phyloP scores from a whole-genome alignment of 2,888 invertebrate genomes.

The Spisula subtruncata region DNA sequence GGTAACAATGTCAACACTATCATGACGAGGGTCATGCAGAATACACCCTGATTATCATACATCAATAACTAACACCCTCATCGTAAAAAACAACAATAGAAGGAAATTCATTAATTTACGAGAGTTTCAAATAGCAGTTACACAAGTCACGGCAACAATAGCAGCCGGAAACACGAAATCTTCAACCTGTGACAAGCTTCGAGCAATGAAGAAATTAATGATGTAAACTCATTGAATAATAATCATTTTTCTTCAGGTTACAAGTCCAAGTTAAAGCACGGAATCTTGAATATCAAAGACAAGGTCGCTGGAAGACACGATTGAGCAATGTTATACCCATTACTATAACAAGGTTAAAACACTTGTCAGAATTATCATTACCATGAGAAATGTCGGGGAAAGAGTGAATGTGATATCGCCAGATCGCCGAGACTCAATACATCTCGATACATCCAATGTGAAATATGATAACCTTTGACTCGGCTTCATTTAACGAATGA shows the following conservation, averaged over 20 bases:
- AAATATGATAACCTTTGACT: neutral
- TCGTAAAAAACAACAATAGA: slow-evolving; percentile 18
- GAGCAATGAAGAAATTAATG: slow-evolving; percentile 9
- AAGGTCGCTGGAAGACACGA: neutral
- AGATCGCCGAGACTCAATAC: no score
- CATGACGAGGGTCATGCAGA: neutral
- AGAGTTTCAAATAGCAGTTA: neutral
- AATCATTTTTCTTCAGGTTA: neutral
- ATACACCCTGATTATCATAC: neutral
- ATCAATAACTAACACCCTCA: neutral
- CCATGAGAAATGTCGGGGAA: slow-evolving; percentile 7
- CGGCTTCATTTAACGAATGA: neutral
- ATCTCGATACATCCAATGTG: neutral
- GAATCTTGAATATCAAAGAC: slow-evolving; percentile 13
- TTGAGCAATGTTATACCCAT: slow-evolving; percentile 10
- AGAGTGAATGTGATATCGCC: neutral
- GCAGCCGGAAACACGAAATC: neutral
- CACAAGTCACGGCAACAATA: neutral
- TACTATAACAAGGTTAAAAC: neutral
- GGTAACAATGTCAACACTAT: neutral
- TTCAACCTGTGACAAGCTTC: slow-evolving; percentile 5
- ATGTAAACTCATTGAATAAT: slow-evolving; percentile 1
- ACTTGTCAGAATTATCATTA: neutral
- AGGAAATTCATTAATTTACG: slow-evolving; percentile 15
- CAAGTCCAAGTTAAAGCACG: neutral